A percentile compares a stretch with the other conserved stretches of the same genome.
These are phyloP conservation scores for Neolamprologus multifasciatus DNA, from an alignment of 2,797 vertebrate species.

Conservation along the genomic window DNA sequence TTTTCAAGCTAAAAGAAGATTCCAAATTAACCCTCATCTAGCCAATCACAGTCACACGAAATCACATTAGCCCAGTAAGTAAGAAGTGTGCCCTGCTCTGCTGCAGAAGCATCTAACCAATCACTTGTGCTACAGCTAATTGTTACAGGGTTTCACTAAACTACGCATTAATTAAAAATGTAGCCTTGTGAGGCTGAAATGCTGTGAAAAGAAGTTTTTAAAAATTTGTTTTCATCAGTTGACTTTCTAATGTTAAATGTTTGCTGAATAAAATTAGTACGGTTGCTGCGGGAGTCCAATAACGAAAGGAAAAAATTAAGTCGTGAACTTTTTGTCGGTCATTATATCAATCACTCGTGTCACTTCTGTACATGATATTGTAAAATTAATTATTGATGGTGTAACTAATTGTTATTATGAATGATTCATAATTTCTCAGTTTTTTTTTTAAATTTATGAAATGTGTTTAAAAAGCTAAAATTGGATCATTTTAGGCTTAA, in stretches of 20 bases:
- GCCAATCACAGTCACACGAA: not conserved
- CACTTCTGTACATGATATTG: not conserved
- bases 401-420: not conserved
- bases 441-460: not conserved
- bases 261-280: not conserved
- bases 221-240: slow-evolving; percentile 20
- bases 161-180: slow-evolving; percentile 44
- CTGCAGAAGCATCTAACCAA: slow-evolving; percentile 40
- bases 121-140: slow-evolving; percentile 13
- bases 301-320: not conserved
- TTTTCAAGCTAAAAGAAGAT: not conserved
- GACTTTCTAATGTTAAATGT: slow-evolving; percentile 1
- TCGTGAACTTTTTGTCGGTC: not conserved
- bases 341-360: not conserved
- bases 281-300: not conserved
- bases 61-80: not conserved
- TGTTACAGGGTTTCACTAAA: not conserved
- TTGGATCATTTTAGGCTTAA: not conserved
- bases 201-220: slow-evolving; percentile 10
- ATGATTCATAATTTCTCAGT: not conserved
- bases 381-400: not conserved
- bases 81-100: not conserved
- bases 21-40: not conserved
- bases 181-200: slow-evolving; percentile 13
- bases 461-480: not conserved